phyloP scores from a whole-genome alignment of 2,113 vertebrate genomes.

The Penelope pileata region DNA sequence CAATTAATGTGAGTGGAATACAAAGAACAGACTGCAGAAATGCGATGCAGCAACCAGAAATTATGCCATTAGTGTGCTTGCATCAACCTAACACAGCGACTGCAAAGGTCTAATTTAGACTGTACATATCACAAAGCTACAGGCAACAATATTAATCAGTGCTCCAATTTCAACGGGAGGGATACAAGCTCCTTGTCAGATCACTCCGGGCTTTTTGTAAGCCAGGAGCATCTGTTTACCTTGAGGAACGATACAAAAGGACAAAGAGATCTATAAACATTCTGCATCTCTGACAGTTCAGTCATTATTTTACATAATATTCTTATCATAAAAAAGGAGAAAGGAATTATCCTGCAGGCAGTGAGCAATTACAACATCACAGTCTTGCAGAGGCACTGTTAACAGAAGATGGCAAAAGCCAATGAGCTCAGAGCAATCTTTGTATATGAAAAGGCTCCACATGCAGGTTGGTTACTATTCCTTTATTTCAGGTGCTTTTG shows the following conservation, averaged over 20 bases:
- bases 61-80: conserved; percentile 73
- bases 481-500: background rate
- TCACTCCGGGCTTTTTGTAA: conserved; percentile 43
- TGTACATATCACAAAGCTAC: conserved; percentile 62
- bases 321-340: conserved; percentile 30
- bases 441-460: conserved; percentile 19
- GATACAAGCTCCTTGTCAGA: conserved; percentile 24
- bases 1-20: conserved; percentile 88
- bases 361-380: background rate
- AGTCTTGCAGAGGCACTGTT: background rate
- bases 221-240: conserved; percentile 68
- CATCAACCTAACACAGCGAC: conserved; percentile 41
- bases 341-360: conserved; percentile 39
- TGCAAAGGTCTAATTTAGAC: conserved; percentile 68
- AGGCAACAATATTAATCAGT: conserved; percentile 72
- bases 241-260: conserved; percentile 65
- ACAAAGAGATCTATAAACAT: conserved; percentile 49
- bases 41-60: conserved; percentile 76
- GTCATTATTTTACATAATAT: conserved; percentile 62
- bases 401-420: conserved; percentile 11
- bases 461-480: background rate
- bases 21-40: conserved; percentile 79
- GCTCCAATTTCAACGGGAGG: conserved; percentile 39
- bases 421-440: background rate
- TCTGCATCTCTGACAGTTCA: conserved; percentile 42